Conservation (phyloP, 2,113 vertebrate genomes). For the Hydrolagus affinis region DNA sequence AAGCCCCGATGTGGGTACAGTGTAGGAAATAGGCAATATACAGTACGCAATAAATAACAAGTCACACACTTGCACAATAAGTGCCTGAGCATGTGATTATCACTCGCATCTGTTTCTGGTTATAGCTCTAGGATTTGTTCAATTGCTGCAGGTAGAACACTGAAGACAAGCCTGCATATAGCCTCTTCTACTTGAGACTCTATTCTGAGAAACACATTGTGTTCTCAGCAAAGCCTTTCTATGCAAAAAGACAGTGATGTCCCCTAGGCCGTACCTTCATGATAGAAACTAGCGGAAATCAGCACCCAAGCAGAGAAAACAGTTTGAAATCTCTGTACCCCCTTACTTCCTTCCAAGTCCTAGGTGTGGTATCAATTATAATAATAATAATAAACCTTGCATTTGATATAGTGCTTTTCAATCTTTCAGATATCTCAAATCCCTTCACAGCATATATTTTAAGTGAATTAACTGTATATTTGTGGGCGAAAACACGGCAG, state of each 20-base stretch:
- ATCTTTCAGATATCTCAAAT: too few relatives aligned
- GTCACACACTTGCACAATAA: background rate
- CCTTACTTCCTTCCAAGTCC: background rate
- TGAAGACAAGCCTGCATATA: background rate
- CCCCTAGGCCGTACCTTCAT: too few relatives aligned
- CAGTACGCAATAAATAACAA: background rate
- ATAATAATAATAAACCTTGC: too few relatives aligned
- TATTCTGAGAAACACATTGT: background rate
- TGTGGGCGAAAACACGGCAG: too few relatives aligned
- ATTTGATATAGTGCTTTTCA: too few relatives aligned
- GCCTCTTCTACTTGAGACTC: background rate
- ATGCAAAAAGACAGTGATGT: background rate
- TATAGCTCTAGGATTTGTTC: background rate
- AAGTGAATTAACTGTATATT: too few relatives aligned
- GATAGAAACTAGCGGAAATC: background rate
- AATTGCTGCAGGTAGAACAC: background rate
- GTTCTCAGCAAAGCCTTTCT: background rate
- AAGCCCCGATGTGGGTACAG: too few relatives aligned
- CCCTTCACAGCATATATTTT: too few relatives aligned
- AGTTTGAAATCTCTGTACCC: background rate
- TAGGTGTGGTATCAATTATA: background rate
- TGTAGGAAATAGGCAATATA: background rate
- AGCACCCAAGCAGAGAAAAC: background rate
- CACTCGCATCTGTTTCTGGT: background rate
- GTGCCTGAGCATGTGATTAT: background rate